A percentile compares a stretch with the other conserved stretches of the same genome.
phyloP scores from a whole-genome alignment of 2,888 invertebrate species.

The Slavum lentiscoides region DNA sequence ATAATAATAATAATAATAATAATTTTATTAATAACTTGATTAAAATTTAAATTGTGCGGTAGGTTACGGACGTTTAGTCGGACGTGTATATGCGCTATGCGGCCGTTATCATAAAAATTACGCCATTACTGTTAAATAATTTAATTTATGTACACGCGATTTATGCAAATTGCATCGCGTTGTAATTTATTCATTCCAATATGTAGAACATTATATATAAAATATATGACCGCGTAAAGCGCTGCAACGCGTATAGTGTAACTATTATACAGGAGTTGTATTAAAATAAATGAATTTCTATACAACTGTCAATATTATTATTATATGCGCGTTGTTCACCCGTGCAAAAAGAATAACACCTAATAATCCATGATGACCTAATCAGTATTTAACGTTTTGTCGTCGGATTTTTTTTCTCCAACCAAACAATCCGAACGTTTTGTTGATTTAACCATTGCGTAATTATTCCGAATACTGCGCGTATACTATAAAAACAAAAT shows the following conservation, averaged over 20 bases:
- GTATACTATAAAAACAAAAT: neutral
- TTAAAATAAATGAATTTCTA: slow-evolving; percentile 9
- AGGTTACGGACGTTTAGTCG: too few species aligned
- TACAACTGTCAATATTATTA: neutral
- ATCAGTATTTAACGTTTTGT: neutral
- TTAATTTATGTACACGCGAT: slow-evolving; percentile 18
- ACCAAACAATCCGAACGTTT: neutral
- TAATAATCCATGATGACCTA: slow-evolving; percentile 29
- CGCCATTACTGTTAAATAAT: slow-evolving; percentile 3
- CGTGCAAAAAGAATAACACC: neutral
- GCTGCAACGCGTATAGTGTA: neutral
- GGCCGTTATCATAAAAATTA: neutral
- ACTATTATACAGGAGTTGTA: neutral
- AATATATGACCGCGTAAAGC: neutral
- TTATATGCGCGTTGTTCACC: neutral
- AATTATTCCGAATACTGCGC: neutral
- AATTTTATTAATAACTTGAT: too few species aligned
- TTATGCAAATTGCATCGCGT: slow-evolving; percentile 20
- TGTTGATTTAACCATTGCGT: slow-evolving; percentile 18
- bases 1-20: too few species aligned
- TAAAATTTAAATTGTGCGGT: too few species aligned
- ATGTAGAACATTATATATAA: neutral
- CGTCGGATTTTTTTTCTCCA: neutral
- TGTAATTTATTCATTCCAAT: slow-evolving; percentile 16
- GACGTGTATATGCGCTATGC: too few species aligned